Evolutionary conservation across 2,113 vertebrate species (phyloP).

Genomic region (Antechinus stuartii): DNA sequence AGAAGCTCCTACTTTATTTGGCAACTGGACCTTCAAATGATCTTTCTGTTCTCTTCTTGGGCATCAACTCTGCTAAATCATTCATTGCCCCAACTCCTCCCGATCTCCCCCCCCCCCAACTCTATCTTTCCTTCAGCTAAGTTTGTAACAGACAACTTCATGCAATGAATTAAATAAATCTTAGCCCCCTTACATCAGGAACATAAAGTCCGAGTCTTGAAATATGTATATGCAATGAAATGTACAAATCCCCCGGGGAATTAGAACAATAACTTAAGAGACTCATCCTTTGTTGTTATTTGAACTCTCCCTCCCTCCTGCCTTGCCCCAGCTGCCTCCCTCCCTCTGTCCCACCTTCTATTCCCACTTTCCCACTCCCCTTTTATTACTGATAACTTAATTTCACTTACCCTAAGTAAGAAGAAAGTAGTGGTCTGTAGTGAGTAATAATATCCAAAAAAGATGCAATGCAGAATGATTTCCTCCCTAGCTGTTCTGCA

Average conservation of each 20-base stretch:
- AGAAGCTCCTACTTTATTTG: background rate
- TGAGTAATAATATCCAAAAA: conserved; percentile 26
- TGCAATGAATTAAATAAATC: conserved; percentile 1
- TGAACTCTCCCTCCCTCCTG: background rate
- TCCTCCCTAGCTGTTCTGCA: background rate
- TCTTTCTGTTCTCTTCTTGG: conserved; percentile 24
- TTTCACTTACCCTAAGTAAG: conserved; percentile 67
- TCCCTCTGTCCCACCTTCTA: background rate
- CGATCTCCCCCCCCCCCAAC: too few species aligned
- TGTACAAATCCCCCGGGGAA: background rate
- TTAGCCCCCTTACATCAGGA: conserved; percentile 3
- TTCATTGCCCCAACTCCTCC: background rate
- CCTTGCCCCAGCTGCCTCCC: background rate
- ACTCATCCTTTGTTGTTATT: background rate
- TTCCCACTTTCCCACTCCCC: background rate
- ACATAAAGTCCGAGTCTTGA: conserved; percentile 19
- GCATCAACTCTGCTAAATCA: conserved; percentile 25
- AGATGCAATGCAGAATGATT: conserved; percentile 14
- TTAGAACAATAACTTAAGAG: background rate
- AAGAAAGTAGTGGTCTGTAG: conserved; percentile 13
- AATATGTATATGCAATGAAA: background rate
- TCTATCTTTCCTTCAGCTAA: conserved; percentile 26
- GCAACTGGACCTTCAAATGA: background rate
- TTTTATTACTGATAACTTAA: background rate
- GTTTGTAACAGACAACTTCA: background rate